phyloP scores from a whole-genome alignment of 2,113 vertebrate genomes.

The Sturnus vulgaris region DNA sequence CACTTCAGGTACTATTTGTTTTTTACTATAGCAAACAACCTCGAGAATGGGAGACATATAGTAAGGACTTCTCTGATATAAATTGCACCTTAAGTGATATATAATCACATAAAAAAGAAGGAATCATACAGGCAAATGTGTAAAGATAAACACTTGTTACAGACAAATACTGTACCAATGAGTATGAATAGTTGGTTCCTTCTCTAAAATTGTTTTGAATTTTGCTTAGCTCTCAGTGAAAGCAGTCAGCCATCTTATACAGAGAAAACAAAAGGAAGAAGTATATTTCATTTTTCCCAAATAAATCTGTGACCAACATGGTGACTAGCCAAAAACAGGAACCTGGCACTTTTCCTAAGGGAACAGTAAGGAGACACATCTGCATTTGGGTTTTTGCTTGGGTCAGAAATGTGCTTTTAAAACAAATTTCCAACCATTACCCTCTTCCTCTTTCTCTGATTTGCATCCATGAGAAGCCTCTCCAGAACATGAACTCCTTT shows the following conservation, averaged over 20 bases:
- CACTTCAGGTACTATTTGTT: not conserved
- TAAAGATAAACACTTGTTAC: not conserved
- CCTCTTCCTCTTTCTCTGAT: not conserved
- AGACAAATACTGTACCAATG: not conserved
- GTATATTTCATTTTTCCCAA: not conserved
- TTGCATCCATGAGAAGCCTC: not conserved
- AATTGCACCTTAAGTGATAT: not conserved
- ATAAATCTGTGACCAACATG: not conserved
- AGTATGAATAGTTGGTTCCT: not conserved
- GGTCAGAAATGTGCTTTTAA: not conserved
- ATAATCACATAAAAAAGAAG: not conserved
- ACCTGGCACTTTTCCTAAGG: not conserved
- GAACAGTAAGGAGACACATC: not conserved
- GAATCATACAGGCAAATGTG: not conserved
- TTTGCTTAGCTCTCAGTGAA: not conserved
- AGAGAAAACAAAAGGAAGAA: not conserved
- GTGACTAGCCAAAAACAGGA: not conserved
- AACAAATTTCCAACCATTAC: not conserved
- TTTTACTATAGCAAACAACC: not conserved
- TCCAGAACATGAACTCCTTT: not conserved
- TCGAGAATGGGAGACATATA: not conserved
- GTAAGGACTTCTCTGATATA: not conserved
- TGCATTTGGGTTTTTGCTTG: not conserved
- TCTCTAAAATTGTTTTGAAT: not conserved
- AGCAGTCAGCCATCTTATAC: not conserved